A percentile compares a stretch with the other conserved stretches of the same genome.
Conservation (phyloP, 1,140 invertebrate genomes). For the Ceratitis capitata region DNA sequence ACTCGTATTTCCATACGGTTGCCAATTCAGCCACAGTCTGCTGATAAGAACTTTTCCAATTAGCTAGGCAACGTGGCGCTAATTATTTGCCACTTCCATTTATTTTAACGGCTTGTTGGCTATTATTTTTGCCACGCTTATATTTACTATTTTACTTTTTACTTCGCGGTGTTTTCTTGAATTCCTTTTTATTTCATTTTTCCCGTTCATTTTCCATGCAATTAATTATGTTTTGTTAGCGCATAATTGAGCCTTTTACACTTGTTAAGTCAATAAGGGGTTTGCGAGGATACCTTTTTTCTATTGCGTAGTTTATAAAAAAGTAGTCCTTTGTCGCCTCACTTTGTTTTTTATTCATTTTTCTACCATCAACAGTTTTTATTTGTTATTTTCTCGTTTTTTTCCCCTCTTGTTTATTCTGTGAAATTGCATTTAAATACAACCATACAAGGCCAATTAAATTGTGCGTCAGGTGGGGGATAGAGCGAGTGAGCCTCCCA, state of each 20-base stretch:
- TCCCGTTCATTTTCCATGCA: background rate
- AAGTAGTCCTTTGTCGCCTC: too few species aligned
- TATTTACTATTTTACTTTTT: too few species aligned
- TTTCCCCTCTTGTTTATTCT: background rate
- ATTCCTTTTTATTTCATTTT: background rate
- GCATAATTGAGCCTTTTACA: background rate
- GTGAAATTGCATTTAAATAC: background rate
- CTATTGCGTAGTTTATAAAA: too few species aligned
- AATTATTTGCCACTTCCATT: background rate
- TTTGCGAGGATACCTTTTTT: background rate
- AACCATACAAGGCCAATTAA: background rate
- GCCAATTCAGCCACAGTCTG: background rate
- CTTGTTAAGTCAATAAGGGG: constrained; percentile 21
- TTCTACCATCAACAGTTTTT: background rate
- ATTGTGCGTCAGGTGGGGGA: background rate
- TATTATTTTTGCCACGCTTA: background rate
- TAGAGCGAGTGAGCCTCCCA: background rate
- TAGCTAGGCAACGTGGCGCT: background rate
- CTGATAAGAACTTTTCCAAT: too few species aligned
- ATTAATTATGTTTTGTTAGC: constrained; percentile 13
- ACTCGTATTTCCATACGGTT: background rate
- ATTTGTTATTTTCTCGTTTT: background rate
- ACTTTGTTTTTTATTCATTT: background rate
- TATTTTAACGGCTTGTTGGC: too few species aligned
- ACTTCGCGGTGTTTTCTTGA: background rate